phyloP scores from a whole-genome alignment of 2,888 invertebrate genomes.

The Hyppa rectilinea region DNA sequence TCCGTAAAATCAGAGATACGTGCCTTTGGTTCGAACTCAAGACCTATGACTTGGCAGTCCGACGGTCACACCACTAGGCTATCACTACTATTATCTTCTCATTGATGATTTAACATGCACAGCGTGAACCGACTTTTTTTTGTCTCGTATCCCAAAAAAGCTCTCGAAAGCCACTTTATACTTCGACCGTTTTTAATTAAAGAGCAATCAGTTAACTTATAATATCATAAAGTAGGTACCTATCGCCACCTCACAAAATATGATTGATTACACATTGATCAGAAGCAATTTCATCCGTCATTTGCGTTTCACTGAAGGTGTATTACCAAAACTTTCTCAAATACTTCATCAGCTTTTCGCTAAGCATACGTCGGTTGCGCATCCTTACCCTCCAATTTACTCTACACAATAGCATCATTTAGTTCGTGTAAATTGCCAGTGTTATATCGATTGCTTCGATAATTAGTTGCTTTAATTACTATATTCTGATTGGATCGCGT shows the following conservation, averaged over 20 bases:
- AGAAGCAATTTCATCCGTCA: conserved; percentile 39
- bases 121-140: conserved; percentile 11
- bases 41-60: no score
- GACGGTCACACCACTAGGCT: no score
- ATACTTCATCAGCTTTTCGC: conserved; percentile 24
- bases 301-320: conserved; percentile 24
- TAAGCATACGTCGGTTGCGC: conserved; percentile 21
- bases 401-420: conserved; percentile 60
- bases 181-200: conserved; percentile 28
- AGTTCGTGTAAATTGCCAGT: conserved; percentile 52
- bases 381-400: conserved; percentile 52
- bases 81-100: neutral
- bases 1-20: no score
- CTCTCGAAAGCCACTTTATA: neutral
- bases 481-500: conserved; percentile 51
- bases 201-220: conserved; percentile 22
- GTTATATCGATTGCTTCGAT: conserved; percentile 67
- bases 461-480: conserved; percentile 75
- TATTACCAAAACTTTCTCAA: conserved; percentile 38
- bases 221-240: conserved; percentile 29
- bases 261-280: conserved; percentile 52
- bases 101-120: conserved; percentile 9
- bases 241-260: conserved; percentile 47
- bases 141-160: neutral
- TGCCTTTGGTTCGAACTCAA: no score